Conservation (phyloP, 2,888 invertebrate species). For the Polyommatus iphigenia region DNA sequence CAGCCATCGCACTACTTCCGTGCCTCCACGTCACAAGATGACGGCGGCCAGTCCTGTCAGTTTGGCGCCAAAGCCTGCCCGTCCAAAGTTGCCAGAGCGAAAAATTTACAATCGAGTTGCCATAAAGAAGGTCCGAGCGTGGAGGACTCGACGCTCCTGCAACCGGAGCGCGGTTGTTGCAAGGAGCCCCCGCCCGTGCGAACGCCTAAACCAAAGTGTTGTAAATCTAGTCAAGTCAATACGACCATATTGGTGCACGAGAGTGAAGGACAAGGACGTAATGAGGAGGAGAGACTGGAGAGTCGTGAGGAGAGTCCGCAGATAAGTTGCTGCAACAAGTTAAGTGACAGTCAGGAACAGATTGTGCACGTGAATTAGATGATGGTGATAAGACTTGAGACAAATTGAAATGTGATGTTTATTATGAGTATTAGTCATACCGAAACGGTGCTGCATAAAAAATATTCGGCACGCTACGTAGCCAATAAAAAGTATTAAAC, state of each 20-base stretch:
- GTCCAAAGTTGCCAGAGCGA: slow-evolving; percentile 63
- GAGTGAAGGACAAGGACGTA: slow-evolving; percentile 38
- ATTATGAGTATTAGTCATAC: not conserved
- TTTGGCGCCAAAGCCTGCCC: slow-evolving; percentile 70
- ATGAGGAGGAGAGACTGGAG: slow-evolving; percentile 46
- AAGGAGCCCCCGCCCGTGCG: slow-evolving; percentile 55
- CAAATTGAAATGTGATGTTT: not conserved
- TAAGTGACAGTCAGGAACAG: slow-evolving; percentile 68
- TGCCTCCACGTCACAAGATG: slow-evolving; percentile 52
- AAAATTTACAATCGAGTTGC: slow-evolving; percentile 47
- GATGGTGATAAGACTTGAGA: not conserved
- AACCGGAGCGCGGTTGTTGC: slow-evolving; percentile 60
- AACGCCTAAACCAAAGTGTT: slow-evolving; percentile 39
- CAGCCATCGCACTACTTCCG: slow-evolving; percentile 73
- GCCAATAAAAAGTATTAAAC: not conserved
- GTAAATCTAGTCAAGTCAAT: slow-evolving; percentile 46
- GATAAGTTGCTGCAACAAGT: slow-evolving; percentile 63
- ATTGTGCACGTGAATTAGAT: slow-evolving; percentile 49
- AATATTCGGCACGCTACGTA: too few species aligned
- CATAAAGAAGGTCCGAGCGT: slow-evolving; percentile 63
- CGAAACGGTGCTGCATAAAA: too few species aligned
- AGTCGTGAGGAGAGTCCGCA: slow-evolving; percentile 64
- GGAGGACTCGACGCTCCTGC: slow-evolving; percentile 62
- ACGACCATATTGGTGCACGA: slow-evolving; percentile 45
- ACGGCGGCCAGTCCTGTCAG: slow-evolving; percentile 54